Conservation (phyloP, 2,888 invertebrate species). For the Lobophora halterata region DNA sequence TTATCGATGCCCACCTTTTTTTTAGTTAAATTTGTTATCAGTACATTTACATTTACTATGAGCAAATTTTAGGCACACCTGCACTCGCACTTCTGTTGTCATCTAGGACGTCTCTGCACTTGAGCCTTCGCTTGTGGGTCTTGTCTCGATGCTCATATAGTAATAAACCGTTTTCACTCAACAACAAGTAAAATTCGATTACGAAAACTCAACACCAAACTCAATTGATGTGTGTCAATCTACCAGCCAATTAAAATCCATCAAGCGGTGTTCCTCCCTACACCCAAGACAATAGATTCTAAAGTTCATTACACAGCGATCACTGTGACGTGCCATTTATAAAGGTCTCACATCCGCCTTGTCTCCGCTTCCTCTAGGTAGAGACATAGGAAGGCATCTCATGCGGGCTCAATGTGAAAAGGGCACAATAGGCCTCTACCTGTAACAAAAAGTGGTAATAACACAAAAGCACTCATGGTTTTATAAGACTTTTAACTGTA, state of each 20-base stretch:
- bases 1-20: no score
- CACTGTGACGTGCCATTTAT: slow-evolving; percentile 12
- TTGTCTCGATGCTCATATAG: no score
- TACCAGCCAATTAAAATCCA: slow-evolving; percentile 14
- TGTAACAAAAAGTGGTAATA: not conserved
- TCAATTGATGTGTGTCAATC: slow-evolving; percentile 11
- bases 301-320: slow-evolving; percentile 9
- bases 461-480: no score
- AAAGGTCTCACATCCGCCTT: slow-evolving; percentile 38
- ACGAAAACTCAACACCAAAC: slow-evolving; percentile 9
- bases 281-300: slow-evolving; percentile 2
- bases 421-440: slow-evolving; percentile 1
- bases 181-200: slow-evolving; percentile 14
- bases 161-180: no score
- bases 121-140: no score
- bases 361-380: slow-evolving; percentile 45
- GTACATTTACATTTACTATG: no score
- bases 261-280: slow-evolving; percentile 9
- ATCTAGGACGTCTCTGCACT: no score
- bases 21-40: no score
- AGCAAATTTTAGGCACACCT: no score
- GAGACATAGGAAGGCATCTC: slow-evolving; percentile 14
- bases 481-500: no score
- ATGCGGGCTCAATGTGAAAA: slow-evolving; percentile 7
- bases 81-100: no score